Evolutionary conservation across 2,113 vertebrate species (phyloP), one percentile per base, ranked within the genome.

Genomic region (Clinocottus analis): DNA sequence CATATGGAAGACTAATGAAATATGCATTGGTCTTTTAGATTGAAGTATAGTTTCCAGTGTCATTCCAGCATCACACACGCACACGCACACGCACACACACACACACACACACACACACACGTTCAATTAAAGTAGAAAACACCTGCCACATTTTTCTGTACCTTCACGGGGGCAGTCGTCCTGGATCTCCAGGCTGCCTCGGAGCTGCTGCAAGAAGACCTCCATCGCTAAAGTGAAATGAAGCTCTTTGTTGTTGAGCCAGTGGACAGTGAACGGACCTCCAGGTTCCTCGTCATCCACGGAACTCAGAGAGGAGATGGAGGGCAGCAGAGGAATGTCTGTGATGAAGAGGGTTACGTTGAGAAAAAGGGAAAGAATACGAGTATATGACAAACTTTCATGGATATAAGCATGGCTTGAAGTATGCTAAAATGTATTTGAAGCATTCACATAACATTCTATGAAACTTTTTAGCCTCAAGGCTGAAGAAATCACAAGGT

Each of bases 191-290:
- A 96, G 92, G 90, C 80, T 97, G 88, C 95, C 94, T 83, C 92
- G 93, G 73, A 99, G 93, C 78, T 97, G 97, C 88, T 99, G 97
- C 79, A 99, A 91, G 88, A 98, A 99, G 61, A 99, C 97, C 85
- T 99, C 97, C 96, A 99, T 97, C 29, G 97, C 97, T 82, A 99
- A 94, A 10, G 97, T 97, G 91, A 99, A 96, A 85, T 98, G 95
- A 74, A 99, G 93, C 89, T 99, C 97, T 91, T 99, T 99, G 89
- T 99, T 99, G 85, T 99, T 98, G 75, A 99, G 95, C 97, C 97
- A 99, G 86, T 99, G 98, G 49, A 99, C 97, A 43, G 97, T 96
- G 92, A 99, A 99, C 74, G 94, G 96, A 19, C 97, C 96, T 31
- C 94, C 96, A 68, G 96, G 94, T 79, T 98, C 97, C 89, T 98